Base-by-base conservation (phyloP, 2,888 invertebrate species). In the Brenthis hecate region DNA sequence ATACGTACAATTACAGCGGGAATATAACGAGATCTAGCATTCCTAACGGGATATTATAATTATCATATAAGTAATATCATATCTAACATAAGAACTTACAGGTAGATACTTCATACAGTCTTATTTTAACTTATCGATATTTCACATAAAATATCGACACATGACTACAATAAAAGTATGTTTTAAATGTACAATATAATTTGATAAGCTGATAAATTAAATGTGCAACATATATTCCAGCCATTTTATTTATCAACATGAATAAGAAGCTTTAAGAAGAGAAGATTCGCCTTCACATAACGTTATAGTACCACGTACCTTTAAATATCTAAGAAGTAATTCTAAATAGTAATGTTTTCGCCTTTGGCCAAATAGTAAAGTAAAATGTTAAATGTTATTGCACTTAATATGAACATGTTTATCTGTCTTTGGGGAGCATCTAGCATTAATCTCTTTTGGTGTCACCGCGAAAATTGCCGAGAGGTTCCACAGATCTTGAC, bases 401-500 rank as follows among this genome's bases (percentile, higher is more conserved):
- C 89, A 91, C 89, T 85, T 75, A 76, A 81, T 80, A 81, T 82
- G 79, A 81, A 80, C 75, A 79, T 77, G 69, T 74, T 78, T 57
- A 77, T 79, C 75, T 72, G 74, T 90, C 85, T 86, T 86, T 85
- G 85, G 85, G 81, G 79, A 71, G 80, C 71, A 74, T 74, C 74
- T 77, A 71, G 75, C 69, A 74, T 85, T 82, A 89, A 78, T 90
- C 87, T 81, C 87, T 85, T 81, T 91, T 91, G 76, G 77, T 80
- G 74, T 92, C 90, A 72, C 85, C 81, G 73, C 89, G 91, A 80
- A 88, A 91, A 80, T 89, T 88, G 76, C 91, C 92, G 72, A 93
- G 88, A 84, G 92, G 92, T 82, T 93, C 93, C 78, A 93, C 93
- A 78, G 93, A 93, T 91, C 93, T 91, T 85, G 93, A 93, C 91